Evolutionary conservation across 2,113 vertebrate genomes (phyloP).

Genomic region (Carassius gibelio): DNA sequence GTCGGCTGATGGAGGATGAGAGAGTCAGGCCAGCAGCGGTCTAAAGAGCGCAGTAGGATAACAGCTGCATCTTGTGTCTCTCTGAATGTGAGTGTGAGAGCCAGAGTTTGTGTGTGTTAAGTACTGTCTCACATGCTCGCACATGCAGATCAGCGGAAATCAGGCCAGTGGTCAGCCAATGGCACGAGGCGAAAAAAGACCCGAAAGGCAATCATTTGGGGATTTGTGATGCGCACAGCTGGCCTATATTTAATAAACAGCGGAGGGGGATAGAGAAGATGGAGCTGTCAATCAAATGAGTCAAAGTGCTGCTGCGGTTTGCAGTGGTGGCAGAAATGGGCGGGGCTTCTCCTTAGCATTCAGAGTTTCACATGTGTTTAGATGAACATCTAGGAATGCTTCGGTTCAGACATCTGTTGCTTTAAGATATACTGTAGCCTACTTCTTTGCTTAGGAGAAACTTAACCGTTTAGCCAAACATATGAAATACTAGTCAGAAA

Average conservation of each 20-base stretch:
- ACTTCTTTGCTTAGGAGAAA: not conserved
- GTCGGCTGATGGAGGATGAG: not conserved
- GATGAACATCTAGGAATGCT: not conserved
- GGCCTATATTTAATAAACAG: conserved; percentile 72
- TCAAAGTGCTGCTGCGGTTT: too few species aligned
- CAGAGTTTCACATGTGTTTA: not conserved
- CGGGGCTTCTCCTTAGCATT: not conserved
- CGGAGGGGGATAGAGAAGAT: not conserved
- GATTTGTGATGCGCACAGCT: conserved; percentile 74
- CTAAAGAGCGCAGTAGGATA: conserved; percentile 1
- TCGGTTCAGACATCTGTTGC: not conserved
- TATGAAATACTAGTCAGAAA: not conserved
- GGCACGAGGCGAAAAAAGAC: conserved; percentile 35
- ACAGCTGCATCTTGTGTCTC: not conserved
- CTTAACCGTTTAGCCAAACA: not conserved
- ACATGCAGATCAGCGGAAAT: conserved; percentile 62
- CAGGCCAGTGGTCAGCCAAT: conserved; percentile 59
- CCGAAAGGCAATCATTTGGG: conserved; percentile 70
- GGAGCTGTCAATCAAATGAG: conserved; percentile 16
- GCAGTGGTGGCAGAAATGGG: not conserved
- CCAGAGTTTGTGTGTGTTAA: conserved; percentile 52
- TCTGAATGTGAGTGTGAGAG: not conserved
- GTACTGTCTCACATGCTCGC: conserved; percentile 65
- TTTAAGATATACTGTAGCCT: too few species aligned
- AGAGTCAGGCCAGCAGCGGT: not conserved